phyloP scores from a whole-genome alignment of 1,140 invertebrate species.

The Drosophila insularis region DNA sequence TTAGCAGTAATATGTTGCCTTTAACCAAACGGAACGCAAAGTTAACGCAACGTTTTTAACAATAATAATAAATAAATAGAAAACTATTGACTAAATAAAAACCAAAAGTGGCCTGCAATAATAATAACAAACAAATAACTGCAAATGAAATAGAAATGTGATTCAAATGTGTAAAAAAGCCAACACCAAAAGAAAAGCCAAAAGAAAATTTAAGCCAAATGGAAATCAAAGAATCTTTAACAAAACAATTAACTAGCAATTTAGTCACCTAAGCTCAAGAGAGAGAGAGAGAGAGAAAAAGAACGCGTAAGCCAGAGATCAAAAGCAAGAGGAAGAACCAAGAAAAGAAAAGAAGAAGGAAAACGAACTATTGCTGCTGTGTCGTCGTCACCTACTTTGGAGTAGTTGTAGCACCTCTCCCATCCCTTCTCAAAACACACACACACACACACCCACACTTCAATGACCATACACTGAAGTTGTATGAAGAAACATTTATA shows the following conservation, averaged over 20 bases:
- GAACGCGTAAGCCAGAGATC: not conserved
- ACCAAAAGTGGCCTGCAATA: constrained; percentile 77
- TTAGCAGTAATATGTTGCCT: constrained; percentile 71
- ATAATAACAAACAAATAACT: constrained; percentile 30
- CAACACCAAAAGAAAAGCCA: constrained; percentile 19
- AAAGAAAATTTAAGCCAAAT: constrained; percentile 53
- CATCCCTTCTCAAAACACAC: constrained; percentile 14
- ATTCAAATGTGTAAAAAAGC: constrained; percentile 57
- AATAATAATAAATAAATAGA: constrained; percentile 36
- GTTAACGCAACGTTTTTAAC: constrained; percentile 76
- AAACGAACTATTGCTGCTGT: constrained; percentile 37
- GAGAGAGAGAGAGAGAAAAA: not conserved
- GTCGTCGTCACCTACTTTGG: constrained; percentile 48
- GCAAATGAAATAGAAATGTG: constrained; percentile 52
- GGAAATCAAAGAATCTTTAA: constrained; percentile 58
- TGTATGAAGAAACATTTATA: constrained; percentile 56
- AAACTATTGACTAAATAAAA: constrained; percentile 19
- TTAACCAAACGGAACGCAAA: constrained; percentile 63
- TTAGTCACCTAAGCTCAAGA: constrained; percentile 36
- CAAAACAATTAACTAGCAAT: constrained; percentile 58
- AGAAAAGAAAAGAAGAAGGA: constrained; percentile 3
- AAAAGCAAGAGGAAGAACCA: not conserved
- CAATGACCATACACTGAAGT: constrained; percentile 50
- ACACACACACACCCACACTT: constrained; percentile 20
- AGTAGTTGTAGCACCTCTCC: constrained; percentile 61